Percentiles rank a stretch among this genome's conserved stretches.
These are phyloP conservation scores for Neotoxoptera formosana DNA, from an alignment of 1,140 invertebrate genomes.

Conservation along the genomic window DNA sequence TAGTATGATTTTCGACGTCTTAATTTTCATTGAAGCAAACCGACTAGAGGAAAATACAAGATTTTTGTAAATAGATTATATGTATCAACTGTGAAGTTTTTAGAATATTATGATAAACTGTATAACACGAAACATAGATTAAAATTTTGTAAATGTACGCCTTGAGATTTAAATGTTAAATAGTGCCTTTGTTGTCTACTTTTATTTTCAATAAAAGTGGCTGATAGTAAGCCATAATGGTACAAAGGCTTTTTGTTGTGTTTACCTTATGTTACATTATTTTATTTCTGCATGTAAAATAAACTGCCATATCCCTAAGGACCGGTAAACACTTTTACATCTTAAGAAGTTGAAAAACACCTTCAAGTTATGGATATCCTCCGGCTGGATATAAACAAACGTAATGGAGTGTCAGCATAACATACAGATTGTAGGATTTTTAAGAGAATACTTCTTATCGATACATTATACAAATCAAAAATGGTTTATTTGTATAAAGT, in stretches of 20 bases:
- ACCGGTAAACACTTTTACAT: slow-evolving; percentile 48
- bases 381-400: not conserved
- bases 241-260: slow-evolving; percentile 36
- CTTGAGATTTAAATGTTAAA: not conserved
- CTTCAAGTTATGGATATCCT: not conserved
- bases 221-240: slow-evolving; percentile 19
- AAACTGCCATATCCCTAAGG: slow-evolving; percentile 31
- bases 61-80: not conserved
- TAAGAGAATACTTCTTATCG: slow-evolving; percentile 21
- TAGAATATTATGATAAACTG: not conserved
- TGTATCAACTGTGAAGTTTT: not conserved
- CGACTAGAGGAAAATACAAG: not conserved
- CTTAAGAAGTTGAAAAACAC: slow-evolving; percentile 33
- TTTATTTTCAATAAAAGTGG: slow-evolving; percentile 26
- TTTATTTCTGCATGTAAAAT: slow-evolving; percentile 27
- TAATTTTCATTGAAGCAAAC: not conserved
- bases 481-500: not conserved
- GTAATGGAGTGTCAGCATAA: slow-evolving; percentile 31
- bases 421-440: slow-evolving; percentile 1
- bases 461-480: slow-evolving; percentile 11
- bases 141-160: not conserved
- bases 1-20: not conserved
- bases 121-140: not conserved
- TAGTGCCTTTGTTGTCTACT: not conserved
- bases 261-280: slow-evolving; percentile 1